phyloP scores from a whole-genome alignment of 2,797 vertebrate species.

The Microcaecilia unicolor region DNA sequence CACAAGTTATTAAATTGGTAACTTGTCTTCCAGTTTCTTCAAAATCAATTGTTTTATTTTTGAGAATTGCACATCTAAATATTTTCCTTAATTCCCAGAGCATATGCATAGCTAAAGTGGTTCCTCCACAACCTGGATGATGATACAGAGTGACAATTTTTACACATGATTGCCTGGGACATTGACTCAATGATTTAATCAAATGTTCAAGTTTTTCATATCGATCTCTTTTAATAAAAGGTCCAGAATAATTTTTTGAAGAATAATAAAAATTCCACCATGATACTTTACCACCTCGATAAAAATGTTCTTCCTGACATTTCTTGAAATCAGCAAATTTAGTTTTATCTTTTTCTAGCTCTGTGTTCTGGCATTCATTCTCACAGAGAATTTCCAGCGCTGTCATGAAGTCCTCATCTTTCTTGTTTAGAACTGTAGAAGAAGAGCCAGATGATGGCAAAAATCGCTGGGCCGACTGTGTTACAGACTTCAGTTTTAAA shows the following conservation, averaged over 20 bases:
- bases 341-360: conserved; percentile 41
- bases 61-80: conserved; percentile 67
- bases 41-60: conserved; percentile 40
- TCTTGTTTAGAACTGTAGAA: conserved; percentile 48
- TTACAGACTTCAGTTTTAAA: conserved; percentile 48
- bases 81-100: conserved; percentile 57
- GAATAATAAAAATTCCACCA: conserved; percentile 80
- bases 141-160: conserved; percentile 63
- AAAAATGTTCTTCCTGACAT: conserved; percentile 60
- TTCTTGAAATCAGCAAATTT: conserved; percentile 46
- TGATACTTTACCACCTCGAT: conserved; percentile 60
- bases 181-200: conserved; percentile 23
- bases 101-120: conserved; percentile 66
- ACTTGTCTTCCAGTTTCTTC: conserved; percentile 52
- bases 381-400: conserved; percentile 61
- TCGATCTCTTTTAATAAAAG: conserved; percentile 62
- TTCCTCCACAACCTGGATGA: conserved; percentile 70
- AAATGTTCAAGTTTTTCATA: conserved; percentile 34
- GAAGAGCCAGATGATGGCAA: conserved; percentile 51
- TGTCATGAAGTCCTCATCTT: conserved; percentile 50
- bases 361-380: conserved; percentile 62
- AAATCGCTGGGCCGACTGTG: conserved; percentile 36
- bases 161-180: conserved; percentile 23
- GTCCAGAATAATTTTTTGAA: conserved; percentile 46
- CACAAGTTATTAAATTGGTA: conserved; percentile 45